A percentile compares a stretch with the other conserved stretches of the same genome.
Evolutionary conservation across 2,797 vertebrate species (phyloP).

Genomic region (Streptopelia turtur): DNA sequence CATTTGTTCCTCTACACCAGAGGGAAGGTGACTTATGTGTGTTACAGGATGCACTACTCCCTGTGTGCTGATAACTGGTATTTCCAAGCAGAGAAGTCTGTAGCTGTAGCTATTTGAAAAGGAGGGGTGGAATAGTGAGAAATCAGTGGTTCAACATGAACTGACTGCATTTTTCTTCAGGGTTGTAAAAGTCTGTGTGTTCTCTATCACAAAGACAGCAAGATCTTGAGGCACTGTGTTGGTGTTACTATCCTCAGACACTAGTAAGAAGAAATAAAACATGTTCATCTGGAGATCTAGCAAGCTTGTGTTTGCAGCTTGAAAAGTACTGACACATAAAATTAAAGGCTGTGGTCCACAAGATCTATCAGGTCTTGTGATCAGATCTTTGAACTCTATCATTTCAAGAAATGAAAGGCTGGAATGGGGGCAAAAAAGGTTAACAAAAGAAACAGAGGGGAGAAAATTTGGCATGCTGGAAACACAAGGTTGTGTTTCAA

Average conservation of each 20-base stretch:
- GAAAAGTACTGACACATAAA: constrained; percentile 13
- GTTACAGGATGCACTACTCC: background rate
- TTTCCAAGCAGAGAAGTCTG: background rate
- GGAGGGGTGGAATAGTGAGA: background rate
- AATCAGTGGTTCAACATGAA: background rate
- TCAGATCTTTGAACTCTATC: constrained; percentile 20
- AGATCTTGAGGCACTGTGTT: background rate
- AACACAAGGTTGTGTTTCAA: background rate
- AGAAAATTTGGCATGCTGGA: background rate
- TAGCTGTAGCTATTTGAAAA: background rate
- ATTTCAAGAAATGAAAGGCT: constrained; percentile 1
- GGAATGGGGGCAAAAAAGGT: background rate
- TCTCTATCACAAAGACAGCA: background rate
- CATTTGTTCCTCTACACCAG: background rate
- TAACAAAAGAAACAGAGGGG: background rate
- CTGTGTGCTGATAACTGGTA: background rate
- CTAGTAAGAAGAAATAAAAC: background rate
- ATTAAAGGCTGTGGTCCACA: background rate
- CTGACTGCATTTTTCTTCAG: background rate
- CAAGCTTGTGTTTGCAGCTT: background rate
- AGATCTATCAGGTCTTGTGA: background rate
- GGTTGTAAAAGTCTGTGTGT: background rate
- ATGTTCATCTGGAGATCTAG: background rate
- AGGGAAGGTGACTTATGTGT: background rate
- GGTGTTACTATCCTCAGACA: background rate